These are phyloP conservation scores for Phortica okadai DNA, from an alignment of 2,888 invertebrate genomes.

Conservation along the genomic window DNA sequence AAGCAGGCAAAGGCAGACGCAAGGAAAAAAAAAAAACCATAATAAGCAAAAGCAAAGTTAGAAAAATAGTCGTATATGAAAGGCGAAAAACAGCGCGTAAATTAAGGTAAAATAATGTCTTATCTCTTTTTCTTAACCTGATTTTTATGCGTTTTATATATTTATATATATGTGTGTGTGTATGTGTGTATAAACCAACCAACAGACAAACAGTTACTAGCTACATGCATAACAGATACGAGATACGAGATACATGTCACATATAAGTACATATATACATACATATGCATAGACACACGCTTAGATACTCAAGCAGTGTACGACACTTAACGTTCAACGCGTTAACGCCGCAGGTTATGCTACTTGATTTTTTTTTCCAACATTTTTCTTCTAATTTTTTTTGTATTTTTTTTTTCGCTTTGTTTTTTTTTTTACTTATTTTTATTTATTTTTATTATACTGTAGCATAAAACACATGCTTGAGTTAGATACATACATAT, in stretches of 20 bases:
- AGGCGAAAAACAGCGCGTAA: constrained; percentile 1
- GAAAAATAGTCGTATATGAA: not conserved
- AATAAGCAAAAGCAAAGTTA: not conserved
- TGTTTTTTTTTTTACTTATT: constrained; percentile 15
- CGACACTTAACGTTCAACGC: constrained; percentile 8
- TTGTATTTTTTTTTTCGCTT: not conserved
- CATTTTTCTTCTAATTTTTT: not conserved
- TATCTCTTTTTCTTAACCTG: constrained; percentile 59
- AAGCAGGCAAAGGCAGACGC: constrained; percentile 55
- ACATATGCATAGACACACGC: not conserved
- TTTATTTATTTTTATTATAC: constrained; percentile 13
- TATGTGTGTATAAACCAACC: too few relatives aligned
- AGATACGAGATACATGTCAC: constrained; percentile 58
- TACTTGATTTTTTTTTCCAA: not conserved
- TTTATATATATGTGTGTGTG: not conserved
- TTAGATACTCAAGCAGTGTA: constrained; percentile 1
- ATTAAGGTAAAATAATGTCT: constrained; percentile 22
- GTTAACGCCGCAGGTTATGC: constrained; percentile 7
- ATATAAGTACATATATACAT: constrained; percentile 17
- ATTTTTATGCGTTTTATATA: constrained; percentile 51
- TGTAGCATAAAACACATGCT: constrained; percentile 38
- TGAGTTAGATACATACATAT: constrained; percentile 32
- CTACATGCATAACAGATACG: constrained; percentile 58
- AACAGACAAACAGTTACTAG: constrained; percentile 38
- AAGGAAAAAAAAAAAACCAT: constrained; percentile 47